phyloP scores from a whole-genome alignment of 2,113 vertebrate species.

The Nesogale talazaci region DNA sequence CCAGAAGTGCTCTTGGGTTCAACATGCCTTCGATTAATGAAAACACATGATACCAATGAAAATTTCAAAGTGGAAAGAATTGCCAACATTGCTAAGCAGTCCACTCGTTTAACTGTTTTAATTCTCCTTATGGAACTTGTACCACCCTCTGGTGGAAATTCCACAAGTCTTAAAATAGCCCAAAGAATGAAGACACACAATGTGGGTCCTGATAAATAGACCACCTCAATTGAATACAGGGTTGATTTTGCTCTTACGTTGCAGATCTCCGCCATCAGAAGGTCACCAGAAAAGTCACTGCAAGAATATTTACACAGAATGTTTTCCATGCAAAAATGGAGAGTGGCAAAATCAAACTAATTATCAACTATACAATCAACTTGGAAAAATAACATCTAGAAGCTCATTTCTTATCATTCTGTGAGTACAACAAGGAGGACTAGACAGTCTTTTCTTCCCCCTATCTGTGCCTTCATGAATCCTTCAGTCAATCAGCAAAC shows the following conservation, averaged over 20 bases:
- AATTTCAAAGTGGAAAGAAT: too few species aligned
- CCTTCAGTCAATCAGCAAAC: slow-evolving; percentile 32
- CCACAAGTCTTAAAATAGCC: neutral
- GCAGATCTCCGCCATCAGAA: neutral
- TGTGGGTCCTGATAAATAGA: neutral
- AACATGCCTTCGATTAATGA: too few species aligned
- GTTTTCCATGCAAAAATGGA: neutral
- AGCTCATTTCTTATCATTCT: neutral
- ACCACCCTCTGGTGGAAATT: slow-evolving; percentile 28
- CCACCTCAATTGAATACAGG: neutral
- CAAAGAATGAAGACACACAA: slow-evolving; percentile 11
- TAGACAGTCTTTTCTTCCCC: neutral
- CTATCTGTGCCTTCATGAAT: neutral
- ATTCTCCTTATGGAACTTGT: neutral
- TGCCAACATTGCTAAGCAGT: neutral
- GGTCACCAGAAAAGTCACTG: slow-evolving; percentile 26
- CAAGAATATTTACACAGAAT: neutral
- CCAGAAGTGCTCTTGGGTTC: too few species aligned
- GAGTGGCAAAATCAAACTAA: slow-evolving; percentile 46
- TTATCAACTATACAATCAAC: slow-evolving; percentile 26
- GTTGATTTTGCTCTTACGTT: neutral
- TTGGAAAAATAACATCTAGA: neutral
- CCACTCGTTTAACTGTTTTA: slow-evolving; percentile 10
- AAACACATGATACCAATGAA: too few species aligned
- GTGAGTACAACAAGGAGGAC: neutral